Evolutionary conservation across 2,888 invertebrate species (phyloP), one percentile per base, ranked within the genome.

Genomic region (Lasioglossum oenotherae): DNA sequence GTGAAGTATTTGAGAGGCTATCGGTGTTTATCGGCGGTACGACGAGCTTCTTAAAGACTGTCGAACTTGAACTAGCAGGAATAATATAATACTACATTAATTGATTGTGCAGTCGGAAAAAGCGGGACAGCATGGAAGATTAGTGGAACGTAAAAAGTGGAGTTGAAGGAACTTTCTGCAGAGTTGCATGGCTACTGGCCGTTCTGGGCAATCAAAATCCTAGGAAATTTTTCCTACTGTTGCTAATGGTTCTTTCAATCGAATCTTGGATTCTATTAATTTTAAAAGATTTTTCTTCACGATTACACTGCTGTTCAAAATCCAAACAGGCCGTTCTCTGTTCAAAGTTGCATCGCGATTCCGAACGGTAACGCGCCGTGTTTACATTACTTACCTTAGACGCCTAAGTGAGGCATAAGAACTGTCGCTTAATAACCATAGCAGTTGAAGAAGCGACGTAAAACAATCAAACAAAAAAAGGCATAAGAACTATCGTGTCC

Each of bases 101-200:
- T 27, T 64, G 16, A 31, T 64, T 16, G 16, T 31, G 31, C 31
- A 16, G 16, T 31, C 31, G 16, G 31, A 16, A 53, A 53, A 53
- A 53, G n/a, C 53, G 53, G n/a, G 3, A 23, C 23, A 53, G 53
- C 53, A 8, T 10, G 10, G 3, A n/a, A 53, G 53, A 53, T 53
- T 53, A 53, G 53, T 53, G 53, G 53, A 53, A 53, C 53, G 53
- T 53, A 53, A 53, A 53, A n/a, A 53, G 53, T 53, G n/a, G 53
- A n/a, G 53, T 53, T 53, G 10, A n/a, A 53, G 53, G 23, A 23
- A 60, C 27, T 60, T 60, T 60, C 14, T 12, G 5, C 27, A 1
- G 16, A 64, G 31, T 2, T 5, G 64, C 16, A 14, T 27, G 12
- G 14, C 27, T 60, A 27, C 60, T 6, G 60, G 16, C 2, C 27